Percentiles rank a stretch among this genome's conserved stretches.
These are phyloP conservation scores for Listrodromus nycthemerus DNA, from an alignment of 2,888 invertebrate species.

Conservation along the genomic window DNA sequence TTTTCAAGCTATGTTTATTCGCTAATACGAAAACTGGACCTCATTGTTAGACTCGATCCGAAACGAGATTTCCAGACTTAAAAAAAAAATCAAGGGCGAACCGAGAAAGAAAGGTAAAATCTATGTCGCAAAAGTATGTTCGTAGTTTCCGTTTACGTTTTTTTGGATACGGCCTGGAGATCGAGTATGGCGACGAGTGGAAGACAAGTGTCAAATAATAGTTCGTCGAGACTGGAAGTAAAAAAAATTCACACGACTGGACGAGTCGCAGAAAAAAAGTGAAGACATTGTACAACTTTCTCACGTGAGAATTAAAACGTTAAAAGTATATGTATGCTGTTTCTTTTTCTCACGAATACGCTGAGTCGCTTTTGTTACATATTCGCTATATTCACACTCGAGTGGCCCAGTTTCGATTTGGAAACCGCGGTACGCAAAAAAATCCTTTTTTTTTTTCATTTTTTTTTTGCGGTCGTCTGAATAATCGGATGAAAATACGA, in stretches of 20 bases:
- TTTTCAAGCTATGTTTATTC: not conserved
- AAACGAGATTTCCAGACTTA: not conserved
- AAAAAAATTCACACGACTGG: slow-evolving; percentile 22
- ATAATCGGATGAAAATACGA: slow-evolving; percentile 76
- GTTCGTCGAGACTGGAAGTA: slow-evolving; percentile 30
- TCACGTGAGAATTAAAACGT: slow-evolving; percentile 51
- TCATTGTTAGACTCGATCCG: not conserved
- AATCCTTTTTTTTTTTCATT: not conserved
- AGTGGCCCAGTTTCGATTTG: slow-evolving; percentile 54
- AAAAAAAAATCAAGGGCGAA: slow-evolving; percentile 30
- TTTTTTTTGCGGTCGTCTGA: slow-evolving; percentile 35
- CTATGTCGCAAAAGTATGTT: slow-evolving; percentile 46
- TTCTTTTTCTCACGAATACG: slow-evolving; percentile 22
- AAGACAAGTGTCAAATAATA: slow-evolving; percentile 57
- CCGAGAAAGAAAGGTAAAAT: slow-evolving; percentile 28
- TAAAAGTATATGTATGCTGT: slow-evolving; percentile 49
- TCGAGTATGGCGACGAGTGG: slow-evolving; percentile 51
- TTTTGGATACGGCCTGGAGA: slow-evolving; percentile 45
- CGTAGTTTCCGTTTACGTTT: slow-evolving; percentile 40
- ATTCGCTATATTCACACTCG: slow-evolving; percentile 55
- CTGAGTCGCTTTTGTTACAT: slow-evolving; percentile 37
- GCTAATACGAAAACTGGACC: not conserved
- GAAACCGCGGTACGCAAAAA: slow-evolving; percentile 52
- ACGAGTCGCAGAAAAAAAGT: slow-evolving; percentile 20
- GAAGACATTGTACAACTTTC: slow-evolving; percentile 27